Evolutionary conservation across 1,140 invertebrate species (phyloP).

Genomic region (Littorina saxatilis): DNA sequence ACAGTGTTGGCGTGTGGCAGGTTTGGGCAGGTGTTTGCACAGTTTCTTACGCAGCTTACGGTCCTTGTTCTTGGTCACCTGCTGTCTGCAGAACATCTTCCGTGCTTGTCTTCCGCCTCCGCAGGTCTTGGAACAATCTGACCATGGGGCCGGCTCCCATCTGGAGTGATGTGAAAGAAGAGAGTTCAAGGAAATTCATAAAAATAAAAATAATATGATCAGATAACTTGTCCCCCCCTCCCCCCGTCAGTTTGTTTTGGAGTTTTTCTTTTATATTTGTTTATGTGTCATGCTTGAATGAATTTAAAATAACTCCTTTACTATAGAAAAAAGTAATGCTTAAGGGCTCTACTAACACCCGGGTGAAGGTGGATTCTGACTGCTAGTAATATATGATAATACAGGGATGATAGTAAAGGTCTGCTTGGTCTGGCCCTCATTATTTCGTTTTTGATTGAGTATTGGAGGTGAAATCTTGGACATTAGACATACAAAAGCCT

Average conservation of each 20-base stretch:
- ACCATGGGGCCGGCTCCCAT: conserved; percentile 41
- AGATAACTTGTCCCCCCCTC: no score
- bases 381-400: no score
- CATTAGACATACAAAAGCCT: no score
- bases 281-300: neutral
- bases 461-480: no score
- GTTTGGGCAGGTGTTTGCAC: conserved; percentile 70
- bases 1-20: conserved; percentile 78
- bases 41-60: conserved; percentile 42
- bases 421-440: no score
- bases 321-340: no score
- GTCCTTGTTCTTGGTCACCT: conserved; percentile 59
- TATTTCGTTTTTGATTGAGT: no score
- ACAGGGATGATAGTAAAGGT: no score
- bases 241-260: no score
- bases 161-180: conserved; percentile 17
- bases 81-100: conserved; percentile 55
- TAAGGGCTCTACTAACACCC: no score
- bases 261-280: neutral
- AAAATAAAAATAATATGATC: neutral
- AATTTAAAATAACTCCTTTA: no score
- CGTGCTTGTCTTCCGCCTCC: conserved; percentile 44
- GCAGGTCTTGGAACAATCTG: conserved; percentile 46
- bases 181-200: neutral
- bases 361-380: no score